phyloP scores from a whole-genome alignment of 2,797 vertebrate genomes.

The Bradypus variegatus region DNA sequence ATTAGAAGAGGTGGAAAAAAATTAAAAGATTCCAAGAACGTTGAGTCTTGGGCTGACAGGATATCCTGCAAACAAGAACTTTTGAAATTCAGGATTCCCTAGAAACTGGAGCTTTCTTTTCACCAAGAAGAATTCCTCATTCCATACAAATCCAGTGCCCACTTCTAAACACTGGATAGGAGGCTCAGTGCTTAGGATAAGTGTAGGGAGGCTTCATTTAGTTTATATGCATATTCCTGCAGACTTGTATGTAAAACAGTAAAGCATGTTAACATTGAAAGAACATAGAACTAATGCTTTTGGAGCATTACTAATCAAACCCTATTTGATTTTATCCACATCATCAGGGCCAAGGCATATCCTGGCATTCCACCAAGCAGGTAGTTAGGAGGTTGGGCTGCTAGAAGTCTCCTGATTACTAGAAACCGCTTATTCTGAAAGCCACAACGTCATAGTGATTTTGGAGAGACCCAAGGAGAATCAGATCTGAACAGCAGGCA shows the following conservation, averaged over 20 bases:
- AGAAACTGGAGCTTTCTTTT: not conserved
- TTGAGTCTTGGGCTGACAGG: not conserved
- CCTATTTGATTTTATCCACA: not conserved
- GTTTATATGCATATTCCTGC: not conserved
- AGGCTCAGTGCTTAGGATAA: not conserved
- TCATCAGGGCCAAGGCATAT: not conserved
- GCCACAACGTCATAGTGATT: not conserved
- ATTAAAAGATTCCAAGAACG: not conserved
- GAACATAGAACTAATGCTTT: not conserved
- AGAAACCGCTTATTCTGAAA: not conserved
- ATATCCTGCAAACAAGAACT: not conserved
- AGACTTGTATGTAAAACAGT: not conserved
- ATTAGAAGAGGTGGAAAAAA: not conserved
- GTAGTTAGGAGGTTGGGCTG: not conserved
- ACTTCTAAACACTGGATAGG: not conserved
- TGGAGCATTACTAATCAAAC: not conserved
- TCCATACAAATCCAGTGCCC: not conserved
- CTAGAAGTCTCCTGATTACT: not conserved
- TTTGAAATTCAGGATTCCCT: slow-evolving; percentile 41
- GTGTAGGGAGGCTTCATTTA: not conserved
- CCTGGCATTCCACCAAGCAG: not conserved
- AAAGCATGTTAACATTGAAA: not conserved
- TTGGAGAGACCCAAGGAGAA: not conserved
- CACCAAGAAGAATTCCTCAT: not conserved
- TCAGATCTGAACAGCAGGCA: slow-evolving; percentile 14